Evolutionary conservation across 2,113 vertebrate species (phyloP).

Genomic region (Gymnobelideus leadbeateri): DNA sequence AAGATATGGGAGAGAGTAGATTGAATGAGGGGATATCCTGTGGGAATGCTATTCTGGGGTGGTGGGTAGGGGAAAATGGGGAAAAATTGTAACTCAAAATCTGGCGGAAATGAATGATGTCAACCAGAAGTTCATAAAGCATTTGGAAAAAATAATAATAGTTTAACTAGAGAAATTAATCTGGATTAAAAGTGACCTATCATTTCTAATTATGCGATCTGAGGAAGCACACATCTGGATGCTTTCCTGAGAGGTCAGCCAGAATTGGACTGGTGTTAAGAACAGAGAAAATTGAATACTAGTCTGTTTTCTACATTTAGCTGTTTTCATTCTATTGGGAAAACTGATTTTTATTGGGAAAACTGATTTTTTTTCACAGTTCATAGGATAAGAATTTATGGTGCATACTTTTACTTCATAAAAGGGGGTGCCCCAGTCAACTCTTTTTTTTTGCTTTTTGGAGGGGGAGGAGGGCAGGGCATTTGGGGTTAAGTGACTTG

Average conservation of each 20-base stretch:
- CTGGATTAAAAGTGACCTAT: not conserved
- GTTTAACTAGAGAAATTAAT: not conserved
- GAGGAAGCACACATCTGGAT: not conserved
- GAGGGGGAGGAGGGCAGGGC: too few relatives aligned
- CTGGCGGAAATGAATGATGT: too few relatives aligned
- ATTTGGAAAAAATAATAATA: too few relatives aligned
- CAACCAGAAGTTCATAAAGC: too few relatives aligned
- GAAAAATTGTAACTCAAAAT: too few relatives aligned
- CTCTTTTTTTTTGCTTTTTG: not conserved
- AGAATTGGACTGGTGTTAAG: not conserved
- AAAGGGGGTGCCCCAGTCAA: not conserved
- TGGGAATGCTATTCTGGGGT: too few relatives aligned
- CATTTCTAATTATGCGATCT: not conserved
- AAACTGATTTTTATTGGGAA: not conserved
- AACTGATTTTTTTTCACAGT: not conserved
- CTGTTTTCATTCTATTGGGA: not conserved
- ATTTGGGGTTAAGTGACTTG: too few relatives aligned
- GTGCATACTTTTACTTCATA: not conserved
- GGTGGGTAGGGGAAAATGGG: too few relatives aligned
- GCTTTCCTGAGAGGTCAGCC: not conserved
- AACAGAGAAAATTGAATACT: constrained; percentile 6
- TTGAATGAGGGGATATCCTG: too few relatives aligned
- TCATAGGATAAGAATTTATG: not conserved
- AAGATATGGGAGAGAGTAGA: too few relatives aligned
- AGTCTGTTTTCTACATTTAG: not conserved